Percentiles rank a stretch among this genome's conserved stretches.
These are phyloP conservation scores for Euwallacea fornicatus DNA, from an alignment of 1,140 invertebrate species.

Conservation along the genomic window DNA sequence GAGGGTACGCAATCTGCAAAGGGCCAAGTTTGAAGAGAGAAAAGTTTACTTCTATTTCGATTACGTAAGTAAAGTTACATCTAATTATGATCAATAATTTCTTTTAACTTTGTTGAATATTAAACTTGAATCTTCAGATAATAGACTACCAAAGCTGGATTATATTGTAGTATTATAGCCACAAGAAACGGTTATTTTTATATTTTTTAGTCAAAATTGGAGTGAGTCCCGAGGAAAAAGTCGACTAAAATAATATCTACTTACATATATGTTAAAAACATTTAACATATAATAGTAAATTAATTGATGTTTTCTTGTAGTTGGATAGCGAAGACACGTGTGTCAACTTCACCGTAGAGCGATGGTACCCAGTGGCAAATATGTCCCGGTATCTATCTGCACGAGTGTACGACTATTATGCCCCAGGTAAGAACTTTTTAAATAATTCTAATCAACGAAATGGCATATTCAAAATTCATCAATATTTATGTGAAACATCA, in stretches of 20 bases:
- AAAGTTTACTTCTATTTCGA: conserved; percentile 95
- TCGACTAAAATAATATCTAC: background rate
- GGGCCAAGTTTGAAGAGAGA: conserved; percentile 78
- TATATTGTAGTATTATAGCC: too few relatives aligned
- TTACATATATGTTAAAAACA: background rate
- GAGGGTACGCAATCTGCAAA: conserved; percentile 75
- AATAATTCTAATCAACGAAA: background rate
- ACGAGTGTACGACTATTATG: conserved; percentile 94
- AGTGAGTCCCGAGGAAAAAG: too few relatives aligned
- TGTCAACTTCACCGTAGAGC: conserved; percentile 87
- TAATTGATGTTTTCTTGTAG: conserved; percentile 54
- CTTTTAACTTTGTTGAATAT: conserved; percentile 1
- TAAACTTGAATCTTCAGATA: background rate
- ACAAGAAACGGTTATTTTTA: too few relatives aligned
- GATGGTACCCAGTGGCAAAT: conserved; percentile 96
- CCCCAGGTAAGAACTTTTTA: conserved; percentile 71
- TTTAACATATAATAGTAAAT: background rate
- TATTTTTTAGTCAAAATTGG: too few relatives aligned
- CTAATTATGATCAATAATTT: background rate
- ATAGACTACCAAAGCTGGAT: too few relatives aligned
- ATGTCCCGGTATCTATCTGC: conserved; percentile 90
- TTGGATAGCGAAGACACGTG: conserved; percentile 82
- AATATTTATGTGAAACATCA: too few relatives aligned
- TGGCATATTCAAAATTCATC: too few relatives aligned
- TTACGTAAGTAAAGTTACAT: conserved; percentile 67